Evolutionary conservation across 2,797 vertebrate species (phyloP).

Genomic region (Gymnothorax javanicus): DNA sequence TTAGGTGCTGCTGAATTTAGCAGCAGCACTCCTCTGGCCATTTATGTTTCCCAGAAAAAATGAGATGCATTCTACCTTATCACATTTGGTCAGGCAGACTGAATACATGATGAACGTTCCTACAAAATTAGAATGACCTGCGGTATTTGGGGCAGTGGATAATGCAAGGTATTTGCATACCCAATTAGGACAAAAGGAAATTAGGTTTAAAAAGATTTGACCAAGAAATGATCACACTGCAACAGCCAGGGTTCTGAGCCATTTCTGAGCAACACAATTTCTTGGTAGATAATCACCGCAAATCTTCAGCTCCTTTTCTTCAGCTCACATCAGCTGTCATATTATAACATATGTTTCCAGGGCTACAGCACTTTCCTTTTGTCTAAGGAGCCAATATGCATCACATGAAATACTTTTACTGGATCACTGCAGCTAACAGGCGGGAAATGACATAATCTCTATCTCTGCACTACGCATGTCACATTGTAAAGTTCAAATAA

Average conservation of each 20-base stretch:
- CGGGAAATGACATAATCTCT: conserved; percentile 14
- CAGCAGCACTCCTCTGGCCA: conserved; percentile 55
- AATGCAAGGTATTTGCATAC: background rate
- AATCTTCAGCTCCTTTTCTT: background rate
- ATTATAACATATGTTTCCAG: background rate
- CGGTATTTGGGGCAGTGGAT: background rate
- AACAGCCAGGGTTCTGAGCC: background rate
- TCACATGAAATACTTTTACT: background rate
- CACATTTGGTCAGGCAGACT: background rate
- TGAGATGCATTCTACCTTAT: background rate
- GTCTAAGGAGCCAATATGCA: conserved; percentile 3
- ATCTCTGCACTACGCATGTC: background rate
- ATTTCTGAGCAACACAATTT: background rate
- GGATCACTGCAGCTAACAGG: conserved; percentile 10
- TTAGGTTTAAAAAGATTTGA: background rate
- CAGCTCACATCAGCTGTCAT: conserved; percentile 8
- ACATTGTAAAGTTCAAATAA: conserved; percentile 9
- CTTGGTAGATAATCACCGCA: conserved; percentile 3
- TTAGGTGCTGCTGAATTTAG: no score
- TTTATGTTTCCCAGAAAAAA: conserved; percentile 47
- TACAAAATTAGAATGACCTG: background rate
- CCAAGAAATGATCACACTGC: conserved; percentile 9
- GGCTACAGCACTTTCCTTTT: background rate
- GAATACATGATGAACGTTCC: background rate
- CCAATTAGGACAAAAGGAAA: background rate